Conservation (phyloP, 2,113 vertebrate species). For the Oreochromis spilurus region DNA sequence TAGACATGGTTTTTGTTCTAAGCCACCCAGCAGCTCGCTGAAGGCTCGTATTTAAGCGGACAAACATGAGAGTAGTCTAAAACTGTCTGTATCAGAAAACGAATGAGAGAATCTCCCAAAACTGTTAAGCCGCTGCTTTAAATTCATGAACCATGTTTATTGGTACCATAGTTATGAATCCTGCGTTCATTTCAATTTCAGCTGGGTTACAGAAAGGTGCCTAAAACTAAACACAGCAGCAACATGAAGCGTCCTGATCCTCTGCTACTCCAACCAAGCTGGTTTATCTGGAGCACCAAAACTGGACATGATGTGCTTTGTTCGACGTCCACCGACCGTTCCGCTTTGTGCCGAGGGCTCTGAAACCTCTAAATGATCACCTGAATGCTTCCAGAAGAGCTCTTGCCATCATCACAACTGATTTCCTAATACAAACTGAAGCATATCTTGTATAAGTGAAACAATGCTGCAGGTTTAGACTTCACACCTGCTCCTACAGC, state of each 20-base stretch:
- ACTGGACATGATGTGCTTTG: conserved; percentile 23
- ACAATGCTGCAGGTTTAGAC: not conserved
- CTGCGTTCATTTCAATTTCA: not conserved
- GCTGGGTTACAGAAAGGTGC: not conserved
- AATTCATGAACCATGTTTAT: not conserved
- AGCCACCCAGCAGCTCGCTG: not conserved
- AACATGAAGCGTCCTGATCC: not conserved
- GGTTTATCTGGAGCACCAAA: not conserved
- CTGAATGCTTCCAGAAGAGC: not conserved
- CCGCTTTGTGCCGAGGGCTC: not conserved
- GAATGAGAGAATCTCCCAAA: not conserved
- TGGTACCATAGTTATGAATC: not conserved
- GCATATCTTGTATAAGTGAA: not conserved
- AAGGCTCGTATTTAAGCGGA: not conserved
- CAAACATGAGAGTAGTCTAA: not conserved
- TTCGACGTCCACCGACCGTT: not conserved
- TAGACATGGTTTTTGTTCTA: not conserved
- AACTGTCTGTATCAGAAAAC: not conserved
- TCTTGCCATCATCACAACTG: not conserved
- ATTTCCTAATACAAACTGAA: not conserved
- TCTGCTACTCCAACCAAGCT: not conserved
- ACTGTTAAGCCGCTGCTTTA: not conserved
- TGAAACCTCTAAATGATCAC: not conserved
- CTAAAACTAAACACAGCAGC: not conserved
- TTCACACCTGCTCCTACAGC: not conserved